A percentile compares a stretch with the other conserved stretches of the same genome.
phyloP scores from a whole-genome alignment of 2,113 vertebrate genomes.

The Zosterops hypoxanthus region DNA sequence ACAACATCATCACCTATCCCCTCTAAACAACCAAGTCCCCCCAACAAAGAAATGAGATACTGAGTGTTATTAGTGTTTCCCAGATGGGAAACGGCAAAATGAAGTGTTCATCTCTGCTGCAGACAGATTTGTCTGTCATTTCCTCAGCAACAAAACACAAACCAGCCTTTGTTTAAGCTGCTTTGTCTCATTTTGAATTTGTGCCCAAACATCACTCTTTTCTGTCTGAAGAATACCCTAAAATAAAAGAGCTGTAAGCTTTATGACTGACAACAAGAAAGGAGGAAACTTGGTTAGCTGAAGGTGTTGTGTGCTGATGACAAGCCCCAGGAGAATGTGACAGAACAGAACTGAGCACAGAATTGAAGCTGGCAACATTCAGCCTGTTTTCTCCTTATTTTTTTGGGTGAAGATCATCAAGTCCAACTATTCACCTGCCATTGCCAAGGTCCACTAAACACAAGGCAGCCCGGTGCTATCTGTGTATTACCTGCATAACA shows the following conservation, averaged over 20 bases:
- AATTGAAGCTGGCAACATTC: neutral
- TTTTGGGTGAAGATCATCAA: neutral
- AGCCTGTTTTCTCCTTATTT: neutral
- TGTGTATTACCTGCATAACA: neutral
- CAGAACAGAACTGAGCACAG: neutral
- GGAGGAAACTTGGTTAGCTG: neutral
- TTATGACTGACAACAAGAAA: neutral
- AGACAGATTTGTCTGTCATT: neutral
- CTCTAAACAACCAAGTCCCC: neutral
- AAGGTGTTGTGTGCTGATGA: neutral
- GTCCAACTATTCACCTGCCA: neutral
- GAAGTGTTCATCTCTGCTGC: neutral
- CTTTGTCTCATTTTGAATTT: neutral
- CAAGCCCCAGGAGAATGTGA: neutral
- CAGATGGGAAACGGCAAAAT: neutral
- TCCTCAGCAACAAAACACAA: neutral
- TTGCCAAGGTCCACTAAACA: neutral
- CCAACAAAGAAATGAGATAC: neutral
- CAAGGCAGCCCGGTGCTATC: neutral
- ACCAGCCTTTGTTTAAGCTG: neutral
- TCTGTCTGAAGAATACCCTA: neutral
- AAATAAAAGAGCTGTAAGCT: neutral
- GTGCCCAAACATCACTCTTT: neutral
- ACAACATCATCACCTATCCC: neutral
- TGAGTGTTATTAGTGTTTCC: neutral